phyloP scores from a whole-genome alignment of 2,113 vertebrate genomes.

The Atractosteus spatula region DNA sequence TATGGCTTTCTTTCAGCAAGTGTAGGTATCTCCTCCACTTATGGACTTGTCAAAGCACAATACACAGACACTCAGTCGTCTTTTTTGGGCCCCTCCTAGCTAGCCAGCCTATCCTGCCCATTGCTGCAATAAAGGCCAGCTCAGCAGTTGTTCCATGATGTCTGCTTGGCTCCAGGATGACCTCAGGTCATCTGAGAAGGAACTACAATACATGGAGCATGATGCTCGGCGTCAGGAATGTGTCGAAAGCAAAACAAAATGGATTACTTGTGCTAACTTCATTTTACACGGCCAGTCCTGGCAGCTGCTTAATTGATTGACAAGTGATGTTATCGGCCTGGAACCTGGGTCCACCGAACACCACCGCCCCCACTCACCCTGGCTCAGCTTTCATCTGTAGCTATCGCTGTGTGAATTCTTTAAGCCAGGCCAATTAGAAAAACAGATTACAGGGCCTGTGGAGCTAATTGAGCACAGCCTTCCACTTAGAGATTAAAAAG shows the following conservation, averaged over 20 bases:
- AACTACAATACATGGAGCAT: constrained; percentile 41
- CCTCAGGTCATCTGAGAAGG: constrained; percentile 33
- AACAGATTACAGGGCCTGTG: constrained; percentile 47
- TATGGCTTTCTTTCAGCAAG: neutral
- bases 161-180: constrained; percentile 9
- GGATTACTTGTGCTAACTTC: constrained; percentile 27
- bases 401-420: constrained; percentile 56
- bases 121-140: constrained; percentile 8
- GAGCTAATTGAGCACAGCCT: constrained; percentile 37
- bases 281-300: constrained; percentile 26
- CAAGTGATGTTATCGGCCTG: constrained; percentile 52
- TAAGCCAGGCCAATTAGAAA: constrained; percentile 60
- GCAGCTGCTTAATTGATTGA: constrained; percentile 63
- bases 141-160: constrained; percentile 22
- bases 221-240: constrained; percentile 52
- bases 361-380: constrained; percentile 33
- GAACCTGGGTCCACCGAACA: constrained; percentile 60
- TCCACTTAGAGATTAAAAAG: constrained; percentile 8
- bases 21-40: constrained; percentile 20
- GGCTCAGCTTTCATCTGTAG: constrained; percentile 69
- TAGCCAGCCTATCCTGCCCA: constrained; percentile 27
- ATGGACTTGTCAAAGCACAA: constrained; percentile 21
- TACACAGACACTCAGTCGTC: neutral
- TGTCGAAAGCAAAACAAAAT: constrained; percentile 46
- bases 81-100: constrained; percentile 31